Conservation (phyloP, 92 coral and sea anemone species). For the Pocillopora meandrina region DNA sequence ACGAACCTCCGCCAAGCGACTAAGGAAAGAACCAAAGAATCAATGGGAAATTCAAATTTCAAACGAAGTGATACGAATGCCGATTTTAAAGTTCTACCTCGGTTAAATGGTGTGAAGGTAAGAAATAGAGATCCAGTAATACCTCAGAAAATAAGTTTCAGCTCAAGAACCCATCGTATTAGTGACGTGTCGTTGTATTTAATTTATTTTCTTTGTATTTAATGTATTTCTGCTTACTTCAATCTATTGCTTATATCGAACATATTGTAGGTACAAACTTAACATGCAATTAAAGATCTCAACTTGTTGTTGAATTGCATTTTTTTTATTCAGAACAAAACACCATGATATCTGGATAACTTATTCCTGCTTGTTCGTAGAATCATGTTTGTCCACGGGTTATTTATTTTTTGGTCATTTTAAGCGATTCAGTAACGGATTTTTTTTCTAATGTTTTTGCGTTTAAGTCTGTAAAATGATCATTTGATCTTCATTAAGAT, state of each 20-base stretch:
- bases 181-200: slow-evolving; percentile 18
- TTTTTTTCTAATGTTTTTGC: neutral
- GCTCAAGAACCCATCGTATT: neutral
- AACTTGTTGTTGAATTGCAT: too few species aligned
- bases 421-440: too few species aligned
- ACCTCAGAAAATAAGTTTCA: neutral
- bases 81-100: slow-evolving; percentile 67
- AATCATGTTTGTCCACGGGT: too few species aligned
- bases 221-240: neutral
- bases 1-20: slow-evolving; percentile 2
- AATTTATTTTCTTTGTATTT: neutral
- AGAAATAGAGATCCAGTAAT: neutral
- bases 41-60: neutral
- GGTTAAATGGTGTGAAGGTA: slow-evolving; percentile 80
- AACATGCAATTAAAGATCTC: too few species aligned
- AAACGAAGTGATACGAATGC: slow-evolving; percentile 1
- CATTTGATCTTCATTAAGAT: neutral
- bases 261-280: too few species aligned
- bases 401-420: too few species aligned
- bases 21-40: neutral
- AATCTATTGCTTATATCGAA: too few species aligned
- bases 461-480: neutral
- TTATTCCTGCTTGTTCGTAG: too few species aligned
- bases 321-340: too few species aligned
- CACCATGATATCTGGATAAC: too few species aligned